Conservation (phyloP, 2,113 vertebrate genomes). For the Pogonocichla stellata region DNA sequence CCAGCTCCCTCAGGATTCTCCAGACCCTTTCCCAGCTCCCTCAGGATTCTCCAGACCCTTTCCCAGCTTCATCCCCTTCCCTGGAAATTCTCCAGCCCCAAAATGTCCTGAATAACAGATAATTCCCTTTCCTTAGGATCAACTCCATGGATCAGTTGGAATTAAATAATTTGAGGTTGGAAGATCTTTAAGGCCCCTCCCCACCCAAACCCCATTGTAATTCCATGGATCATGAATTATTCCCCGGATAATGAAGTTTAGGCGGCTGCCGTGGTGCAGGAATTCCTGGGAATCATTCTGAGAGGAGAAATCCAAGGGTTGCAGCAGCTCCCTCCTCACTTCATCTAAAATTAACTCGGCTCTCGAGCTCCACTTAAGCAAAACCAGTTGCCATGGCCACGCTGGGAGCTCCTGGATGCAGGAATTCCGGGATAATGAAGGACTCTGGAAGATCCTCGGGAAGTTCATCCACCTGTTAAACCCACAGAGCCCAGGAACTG, state of each 20-base stretch:
- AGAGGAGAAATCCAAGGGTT: background rate
- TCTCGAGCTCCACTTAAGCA: conserved; percentile 63
- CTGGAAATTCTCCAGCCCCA: background rate
- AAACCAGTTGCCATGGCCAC: conserved; percentile 73
- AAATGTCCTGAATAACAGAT: background rate
- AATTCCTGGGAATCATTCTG: background rate
- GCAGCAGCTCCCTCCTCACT: conserved; percentile 56
- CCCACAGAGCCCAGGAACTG: background rate
- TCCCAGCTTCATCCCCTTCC: background rate
- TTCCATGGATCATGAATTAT: background rate
- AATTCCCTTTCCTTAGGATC: background rate
- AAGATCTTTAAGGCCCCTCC: background rate
- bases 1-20: background rate
- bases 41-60: background rate
- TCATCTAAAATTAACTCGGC: conserved; percentile 68
- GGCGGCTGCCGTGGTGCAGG: background rate
- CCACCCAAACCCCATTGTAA: background rate
- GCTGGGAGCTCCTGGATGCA: conserved; percentile 45
- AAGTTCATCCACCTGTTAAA: conserved; percentile 63
- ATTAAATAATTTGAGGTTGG: background rate
- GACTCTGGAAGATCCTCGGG: conserved; percentile 42
- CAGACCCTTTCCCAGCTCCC: background rate
- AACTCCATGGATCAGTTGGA: background rate
- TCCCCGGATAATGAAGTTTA: background rate
- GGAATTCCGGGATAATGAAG: conserved; percentile 52